Percentiles rank a stretch among this genome's conserved stretches.
These are phyloP conservation scores for Temnothorax rugatulus DNA, from an alignment of 2,888 invertebrate species.

Conservation along the genomic window DNA sequence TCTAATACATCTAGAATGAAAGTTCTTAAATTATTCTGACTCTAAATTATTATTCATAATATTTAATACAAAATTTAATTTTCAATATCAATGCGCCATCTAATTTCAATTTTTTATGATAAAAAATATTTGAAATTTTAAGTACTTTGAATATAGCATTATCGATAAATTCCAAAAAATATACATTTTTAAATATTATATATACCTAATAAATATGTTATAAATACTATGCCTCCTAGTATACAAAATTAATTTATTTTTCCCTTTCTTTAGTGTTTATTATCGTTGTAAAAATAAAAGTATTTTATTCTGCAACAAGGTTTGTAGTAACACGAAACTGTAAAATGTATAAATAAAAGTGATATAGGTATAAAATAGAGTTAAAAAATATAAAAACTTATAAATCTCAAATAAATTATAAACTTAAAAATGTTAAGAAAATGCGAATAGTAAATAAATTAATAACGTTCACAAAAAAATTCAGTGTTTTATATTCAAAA, in stretches of 20 bases:
- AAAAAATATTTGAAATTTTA: not conserved
- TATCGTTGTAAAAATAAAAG: not conserved
- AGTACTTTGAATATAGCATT: not conserved
- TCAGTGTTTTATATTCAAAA: not conserved
- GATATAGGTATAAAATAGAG: too few relatives aligned
- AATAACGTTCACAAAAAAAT: not conserved
- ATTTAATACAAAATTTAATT: not conserved
- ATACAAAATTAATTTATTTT: not conserved
- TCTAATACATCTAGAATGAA: not conserved
- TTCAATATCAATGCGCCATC: not conserved
- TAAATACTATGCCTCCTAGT: not conserved
- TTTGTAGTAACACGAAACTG: not conserved
- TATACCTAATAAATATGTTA: not conserved
- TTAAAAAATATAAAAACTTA: not conserved
- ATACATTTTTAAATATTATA: not conserved
- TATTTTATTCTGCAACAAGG: not conserved
- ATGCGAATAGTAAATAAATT: not conserved
- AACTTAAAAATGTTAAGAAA: not conserved
- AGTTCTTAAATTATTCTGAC: not conserved
- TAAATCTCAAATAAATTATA: not conserved
- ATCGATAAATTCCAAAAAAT: not conserved
- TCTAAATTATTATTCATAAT: not conserved
- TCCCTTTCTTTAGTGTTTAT: not conserved
- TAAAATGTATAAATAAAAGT: conserved; percentile 3
- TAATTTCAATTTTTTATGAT: conserved; percentile 3